Conservation (phyloP, 2,797 vertebrate genomes). For the Syndactyla subalaris region DNA sequence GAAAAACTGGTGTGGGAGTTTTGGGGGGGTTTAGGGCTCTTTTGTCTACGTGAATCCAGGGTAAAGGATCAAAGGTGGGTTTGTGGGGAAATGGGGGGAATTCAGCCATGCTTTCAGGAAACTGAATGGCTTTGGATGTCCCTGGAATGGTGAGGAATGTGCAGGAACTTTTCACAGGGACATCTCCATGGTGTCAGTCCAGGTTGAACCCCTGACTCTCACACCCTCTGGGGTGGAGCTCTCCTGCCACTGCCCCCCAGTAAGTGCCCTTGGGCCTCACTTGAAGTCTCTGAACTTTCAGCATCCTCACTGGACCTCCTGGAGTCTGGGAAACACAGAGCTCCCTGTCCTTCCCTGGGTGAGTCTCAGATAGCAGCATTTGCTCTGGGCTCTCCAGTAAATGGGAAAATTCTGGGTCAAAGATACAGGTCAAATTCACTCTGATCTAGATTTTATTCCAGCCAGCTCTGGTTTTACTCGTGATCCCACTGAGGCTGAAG, state of each 20-base stretch:
- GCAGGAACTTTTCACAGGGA: neutral
- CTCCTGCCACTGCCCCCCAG: neutral
- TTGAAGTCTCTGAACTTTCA: no score
- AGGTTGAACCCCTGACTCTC: neutral
- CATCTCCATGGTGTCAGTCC: accelerated
- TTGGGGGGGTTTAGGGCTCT: accelerated
- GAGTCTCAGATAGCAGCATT: neutral
- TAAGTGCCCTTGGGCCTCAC: neutral
- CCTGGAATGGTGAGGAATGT: accelerated
- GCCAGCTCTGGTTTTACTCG: neutral
- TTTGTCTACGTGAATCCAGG: neutral
- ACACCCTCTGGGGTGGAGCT: accelerated
- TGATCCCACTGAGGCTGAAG: neutral
- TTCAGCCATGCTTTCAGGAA: neutral
- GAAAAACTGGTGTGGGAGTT: neutral
- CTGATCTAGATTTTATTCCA: neutral
- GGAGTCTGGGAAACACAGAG: neutral
- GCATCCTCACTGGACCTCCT: neutral
- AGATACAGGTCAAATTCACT: neutral
- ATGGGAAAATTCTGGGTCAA: neutral
- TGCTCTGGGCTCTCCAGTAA: neutral
- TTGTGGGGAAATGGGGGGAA: neutral
- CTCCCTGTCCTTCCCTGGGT: neutral
- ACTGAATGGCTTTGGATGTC: neutral
- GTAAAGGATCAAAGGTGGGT: neutral